Base-by-base conservation (phyloP, 2,888 invertebrate species). In the Cryptosula pallasiana region DNA sequence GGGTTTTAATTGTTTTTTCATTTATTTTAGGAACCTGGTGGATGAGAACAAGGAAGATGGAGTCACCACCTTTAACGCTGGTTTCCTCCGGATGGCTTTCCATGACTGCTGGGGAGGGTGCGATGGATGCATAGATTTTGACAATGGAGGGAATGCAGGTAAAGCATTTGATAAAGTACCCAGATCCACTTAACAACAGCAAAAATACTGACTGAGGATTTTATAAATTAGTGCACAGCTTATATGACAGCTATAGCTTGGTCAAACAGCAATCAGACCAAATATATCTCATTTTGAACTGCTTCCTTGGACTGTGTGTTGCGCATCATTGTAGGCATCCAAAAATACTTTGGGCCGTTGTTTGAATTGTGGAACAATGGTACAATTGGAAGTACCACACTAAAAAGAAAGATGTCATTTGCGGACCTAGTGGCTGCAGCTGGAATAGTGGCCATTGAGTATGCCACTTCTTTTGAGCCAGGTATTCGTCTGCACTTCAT, bases 21-120 rank as follows among this genome's bases (percentile, higher is more conserved):
- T 45, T 5, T 45, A 20, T 20, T 45, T 45, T 25, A 57, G 63
- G 32, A 2, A 63, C 13, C 32, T 63, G n/a, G 32, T 63, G 1
- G 63, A 63, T 63, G 63, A 63, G 29, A 63, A 63, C 63, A 63
- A 63, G n/a, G 63, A 63, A 63, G 63, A 63, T 32, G 63, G 63
- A 32, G 32, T 63, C 63, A 63, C 63, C 9, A 63, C 63, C 3
- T 63, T 63, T 32, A 63, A 63, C 32, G 63, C 63, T n/a, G 63
- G 63, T 2, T 63, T 63, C 63, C 32, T 63, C 5, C 25, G 63
- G 32, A 63, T 63, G 63, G 32, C 63, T 13, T 63, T 63, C 27
- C 63, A 63, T 32, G 63, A 63, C 63, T 63, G 63, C 32, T 63
- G 63, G 63, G 63, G 63, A 25, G 63, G 63, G 13, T 63, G 63